phyloP scores from a whole-genome alignment of 2,888 invertebrate genomes.

The Yponomeuta evonymella region DNA sequence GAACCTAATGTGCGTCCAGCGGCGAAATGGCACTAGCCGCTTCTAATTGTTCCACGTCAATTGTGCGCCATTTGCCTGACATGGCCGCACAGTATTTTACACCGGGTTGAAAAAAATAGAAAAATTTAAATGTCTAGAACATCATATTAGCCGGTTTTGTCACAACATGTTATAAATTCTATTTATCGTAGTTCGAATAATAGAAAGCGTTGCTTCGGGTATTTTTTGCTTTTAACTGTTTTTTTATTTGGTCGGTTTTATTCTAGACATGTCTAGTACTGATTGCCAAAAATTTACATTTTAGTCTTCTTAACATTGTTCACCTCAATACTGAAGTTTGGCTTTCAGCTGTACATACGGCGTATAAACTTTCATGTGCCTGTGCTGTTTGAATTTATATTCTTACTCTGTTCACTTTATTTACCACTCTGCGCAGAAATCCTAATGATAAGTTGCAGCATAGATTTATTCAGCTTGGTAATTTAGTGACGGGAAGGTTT shows the following conservation, averaged over 20 bases:
- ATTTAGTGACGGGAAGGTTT: conserved; percentile 53
- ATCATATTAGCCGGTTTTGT: no score
- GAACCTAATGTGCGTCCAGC: conserved; percentile 71
- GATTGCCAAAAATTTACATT: neutral
- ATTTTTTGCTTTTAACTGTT: no score
- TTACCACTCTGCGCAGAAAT: neutral
- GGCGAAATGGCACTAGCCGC: conserved; percentile 59
- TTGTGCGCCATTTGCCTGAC: conserved; percentile 43
- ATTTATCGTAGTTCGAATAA: no score
- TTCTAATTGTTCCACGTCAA: conserved; percentile 69
- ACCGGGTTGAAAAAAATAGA: neutral
- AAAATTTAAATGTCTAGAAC: no score
- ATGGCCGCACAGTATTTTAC: conserved; percentile 9
- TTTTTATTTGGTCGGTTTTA: no score
- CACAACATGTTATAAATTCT: no score
- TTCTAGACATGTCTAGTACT: no score
- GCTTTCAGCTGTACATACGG: neutral
- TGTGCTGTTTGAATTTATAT: neutral
- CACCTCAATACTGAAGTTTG: neutral
- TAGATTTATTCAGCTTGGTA: conserved; percentile 51
- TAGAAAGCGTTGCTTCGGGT: no score
- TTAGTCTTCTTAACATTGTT: neutral
- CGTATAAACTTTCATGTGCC: neutral
- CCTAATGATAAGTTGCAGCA: neutral
- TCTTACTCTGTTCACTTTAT: neutral